Percentiles rank a stretch among this genome's conserved stretches.
Conservation (phyloP, 2,113 vertebrate species). For the Alouatta palliata region DNA sequence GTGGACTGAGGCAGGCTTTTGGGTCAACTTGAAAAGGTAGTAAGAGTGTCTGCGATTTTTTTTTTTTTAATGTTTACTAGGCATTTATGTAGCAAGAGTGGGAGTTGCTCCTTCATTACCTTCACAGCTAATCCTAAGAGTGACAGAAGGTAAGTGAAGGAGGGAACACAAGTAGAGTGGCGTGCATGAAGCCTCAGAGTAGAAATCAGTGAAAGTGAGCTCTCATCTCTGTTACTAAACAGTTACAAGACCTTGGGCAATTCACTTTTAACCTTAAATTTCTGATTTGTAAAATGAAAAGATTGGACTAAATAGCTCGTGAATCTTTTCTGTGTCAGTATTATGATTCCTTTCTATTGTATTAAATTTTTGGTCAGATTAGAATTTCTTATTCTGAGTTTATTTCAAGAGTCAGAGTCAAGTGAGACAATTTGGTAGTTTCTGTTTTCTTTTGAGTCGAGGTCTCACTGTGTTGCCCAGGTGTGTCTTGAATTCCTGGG, state of each 20-base stretch:
- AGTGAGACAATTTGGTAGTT: neutral
- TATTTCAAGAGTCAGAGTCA: neutral
- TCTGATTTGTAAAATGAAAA: conserved; percentile 24
- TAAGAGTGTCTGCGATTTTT: neutral
- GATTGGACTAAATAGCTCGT: neutral
- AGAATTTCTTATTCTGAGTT: neutral
- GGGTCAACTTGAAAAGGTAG: neutral
- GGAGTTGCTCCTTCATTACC: neutral
- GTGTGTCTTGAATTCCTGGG: neutral
- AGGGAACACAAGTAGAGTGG: neutral
- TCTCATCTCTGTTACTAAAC: neutral
- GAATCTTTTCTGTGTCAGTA: neutral
- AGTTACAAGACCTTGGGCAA: neutral
- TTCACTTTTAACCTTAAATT: conserved; percentile 32
- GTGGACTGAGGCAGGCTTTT: neutral
- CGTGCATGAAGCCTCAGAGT: neutral
- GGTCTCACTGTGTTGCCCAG: neutral
- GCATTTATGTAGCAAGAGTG: neutral
- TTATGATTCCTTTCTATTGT: neutral
- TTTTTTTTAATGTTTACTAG: conserved; percentile 6
- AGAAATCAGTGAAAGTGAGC: neutral
- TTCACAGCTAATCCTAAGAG: neutral
- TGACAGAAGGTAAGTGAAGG: neutral
- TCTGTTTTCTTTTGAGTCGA: neutral
- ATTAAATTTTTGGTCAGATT: neutral